Percentiles rank a stretch among this genome's conserved stretches.
Conservation (phyloP, 2,888 invertebrate genomes). For the Drosophila paucipuncta region DNA sequence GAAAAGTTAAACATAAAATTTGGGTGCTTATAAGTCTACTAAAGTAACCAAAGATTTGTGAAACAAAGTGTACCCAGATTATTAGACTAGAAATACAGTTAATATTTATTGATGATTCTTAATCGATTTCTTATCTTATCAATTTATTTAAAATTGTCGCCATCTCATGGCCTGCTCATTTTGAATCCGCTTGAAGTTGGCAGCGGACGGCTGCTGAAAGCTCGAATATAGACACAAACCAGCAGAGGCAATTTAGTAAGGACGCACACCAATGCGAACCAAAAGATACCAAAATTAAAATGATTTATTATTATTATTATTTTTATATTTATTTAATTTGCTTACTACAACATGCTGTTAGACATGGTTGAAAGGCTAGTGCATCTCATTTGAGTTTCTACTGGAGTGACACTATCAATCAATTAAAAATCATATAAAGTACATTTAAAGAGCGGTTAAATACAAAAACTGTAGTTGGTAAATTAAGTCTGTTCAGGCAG, state of each 20-base stretch:
- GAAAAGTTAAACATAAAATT: background rate
- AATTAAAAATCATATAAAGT: background rate
- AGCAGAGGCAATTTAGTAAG: background rate
- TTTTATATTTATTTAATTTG: background rate
- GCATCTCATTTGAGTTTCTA: background rate
- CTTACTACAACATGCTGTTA: background rate
- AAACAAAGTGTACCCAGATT: background rate
- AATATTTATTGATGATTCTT: background rate
- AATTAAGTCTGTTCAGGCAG: background rate
- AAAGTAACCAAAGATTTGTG: background rate
- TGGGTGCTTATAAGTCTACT: background rate
- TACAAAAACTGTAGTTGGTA: background rate
- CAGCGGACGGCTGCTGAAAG: background rate
- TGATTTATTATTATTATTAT: background rate
- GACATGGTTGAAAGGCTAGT: background rate
- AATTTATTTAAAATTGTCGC: background rate
- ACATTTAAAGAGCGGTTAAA: background rate
- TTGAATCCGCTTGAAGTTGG: background rate
- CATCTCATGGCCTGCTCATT: background rate
- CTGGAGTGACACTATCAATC: background rate
- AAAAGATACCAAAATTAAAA: too few species aligned
- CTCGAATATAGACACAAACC: slow-evolving; percentile 11
- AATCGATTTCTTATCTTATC: background rate
- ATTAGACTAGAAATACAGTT: background rate
- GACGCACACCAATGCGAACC: background rate